Evolutionary conservation across 92 coral and sea anemone species (phyloP), one percentile per base, ranked within the genome.

Genomic region (Bergia sp.): DNA sequence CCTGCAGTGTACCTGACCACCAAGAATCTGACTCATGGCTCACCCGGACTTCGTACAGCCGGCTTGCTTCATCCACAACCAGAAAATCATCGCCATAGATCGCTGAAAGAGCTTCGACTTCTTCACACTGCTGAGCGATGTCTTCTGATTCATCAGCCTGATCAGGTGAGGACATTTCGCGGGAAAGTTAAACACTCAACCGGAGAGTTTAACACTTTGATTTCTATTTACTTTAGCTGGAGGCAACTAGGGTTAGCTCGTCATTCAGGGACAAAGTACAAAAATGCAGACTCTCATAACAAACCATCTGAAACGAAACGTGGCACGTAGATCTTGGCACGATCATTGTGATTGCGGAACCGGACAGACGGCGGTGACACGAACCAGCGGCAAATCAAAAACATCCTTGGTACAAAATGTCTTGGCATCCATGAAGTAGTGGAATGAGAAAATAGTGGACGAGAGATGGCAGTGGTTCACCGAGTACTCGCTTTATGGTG

Each of bases 21-120:
- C 94, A 88, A 0, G 98, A 73, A 74, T 91, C 94, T 1, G 61
- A 73, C 23, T 96, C 94, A 50, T 91, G 85, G 39, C 90, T 77
- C 9, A 97, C 89, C 38, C 97, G 93, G 49, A 97, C 71, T 88
- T 97, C 97, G 76, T 89, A 97, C 65, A 94, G 93, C 73, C 94
- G 90, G 86, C 85, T 91, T 4, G 94, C 91, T 80, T 89, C 81
- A 82, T 97, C 96, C n/a, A 91, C 91, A 41, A 92, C 91, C 16
- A 89, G 69, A 86, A 97, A 96, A 89, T 97, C 99, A 4, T 97
- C 93, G 55, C 95, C 96, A 73, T 97, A 97, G 65, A 97, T 97
- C 64, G 99, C 95, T 50, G 95, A 85, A 4, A 97, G 89, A 2
- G 96, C 99, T 89, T 97, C 96, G 82, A 97, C 91, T 77, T 97